Percentiles rank a stretch among this genome's conserved stretches.
These are phyloP conservation scores for Ploceus nigricollis DNA, from an alignment of 2,113 vertebrate species.

Conservation along the genomic window DNA sequence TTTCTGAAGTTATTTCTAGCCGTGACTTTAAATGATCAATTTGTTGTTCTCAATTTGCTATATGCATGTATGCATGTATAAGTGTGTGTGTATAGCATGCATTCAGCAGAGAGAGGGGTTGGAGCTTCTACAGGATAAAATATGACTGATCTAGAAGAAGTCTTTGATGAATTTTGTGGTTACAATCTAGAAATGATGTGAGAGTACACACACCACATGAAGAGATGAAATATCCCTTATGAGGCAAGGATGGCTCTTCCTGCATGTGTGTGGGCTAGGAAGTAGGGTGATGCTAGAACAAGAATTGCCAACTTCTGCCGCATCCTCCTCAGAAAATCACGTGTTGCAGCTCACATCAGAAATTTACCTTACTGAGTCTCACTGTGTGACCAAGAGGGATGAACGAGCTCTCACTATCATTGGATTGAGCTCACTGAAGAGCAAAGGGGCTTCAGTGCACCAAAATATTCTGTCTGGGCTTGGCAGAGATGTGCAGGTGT, in stretches of 20 bases:
- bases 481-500: not conserved
- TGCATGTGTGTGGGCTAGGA: not conserved
- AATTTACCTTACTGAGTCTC: not conserved
- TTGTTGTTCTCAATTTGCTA: not conserved
- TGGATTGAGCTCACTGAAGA: not conserved
- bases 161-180: not conserved
- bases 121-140: not conserved
- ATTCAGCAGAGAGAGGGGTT: not conserved
- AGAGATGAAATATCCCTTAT: not conserved
- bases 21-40: not conserved
- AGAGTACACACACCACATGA: not conserved
- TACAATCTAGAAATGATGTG: not conserved
- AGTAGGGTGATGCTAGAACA: not conserved
- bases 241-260: not conserved
- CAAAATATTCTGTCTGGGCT: not conserved
- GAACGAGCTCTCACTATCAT: accelerated
- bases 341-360: not conserved
- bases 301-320: not conserved
- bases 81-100: accelerated
- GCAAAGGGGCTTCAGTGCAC: not conserved
- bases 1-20: not conserved
- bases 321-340: not conserved
- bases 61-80: not conserved
- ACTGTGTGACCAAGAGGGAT: not conserved
- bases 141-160: accelerated